phyloP scores from a whole-genome alignment of 1,140 invertebrate species.

The Drosophila subpulchrella region DNA sequence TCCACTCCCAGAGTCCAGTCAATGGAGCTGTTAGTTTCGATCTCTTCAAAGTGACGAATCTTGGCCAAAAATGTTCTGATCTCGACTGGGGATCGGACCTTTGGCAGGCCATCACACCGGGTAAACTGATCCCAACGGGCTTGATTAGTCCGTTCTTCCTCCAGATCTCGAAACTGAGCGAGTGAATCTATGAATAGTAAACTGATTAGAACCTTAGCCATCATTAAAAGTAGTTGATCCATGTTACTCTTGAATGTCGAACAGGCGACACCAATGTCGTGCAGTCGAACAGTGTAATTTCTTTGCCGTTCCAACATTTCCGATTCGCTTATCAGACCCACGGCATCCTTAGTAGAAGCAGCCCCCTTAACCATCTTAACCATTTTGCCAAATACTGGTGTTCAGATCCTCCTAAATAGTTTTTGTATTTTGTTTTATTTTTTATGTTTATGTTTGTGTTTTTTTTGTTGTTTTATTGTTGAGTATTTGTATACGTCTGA shows the following conservation, averaged over 20 bases:
- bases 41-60: slow-evolving; percentile 40
- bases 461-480: neutral
- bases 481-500: slow-evolving; percentile 1
- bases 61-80: slow-evolving; percentile 58
- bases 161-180: slow-evolving; percentile 2
- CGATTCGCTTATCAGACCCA: slow-evolving; percentile 2
- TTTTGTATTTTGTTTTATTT: neutral
- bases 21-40: slow-evolving; percentile 13
- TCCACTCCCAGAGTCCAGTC: slow-evolving; percentile 67
- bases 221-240: neutral
- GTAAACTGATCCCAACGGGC: slow-evolving; percentile 56
- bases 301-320: slow-evolving; percentile 12
- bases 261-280: slow-evolving; percentile 13
- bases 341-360: neutral
- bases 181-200: slow-evolving; percentile 7
- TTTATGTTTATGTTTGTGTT: slow-evolving; percentile 1
- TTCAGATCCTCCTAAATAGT: neutral
- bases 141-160: slow-evolving; percentile 7
- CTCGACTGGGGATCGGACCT: slow-evolving; percentile 47
- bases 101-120: slow-evolving; percentile 62
- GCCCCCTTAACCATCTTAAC: neutral
- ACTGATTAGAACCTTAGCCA: too few species aligned
- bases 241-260: slow-evolving; percentile 7
- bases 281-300: slow-evolving; percentile 3
- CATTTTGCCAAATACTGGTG: neutral